phyloP scores from a whole-genome alignment of 23 tunicate genomes.

The Pegea sp. region DNA sequence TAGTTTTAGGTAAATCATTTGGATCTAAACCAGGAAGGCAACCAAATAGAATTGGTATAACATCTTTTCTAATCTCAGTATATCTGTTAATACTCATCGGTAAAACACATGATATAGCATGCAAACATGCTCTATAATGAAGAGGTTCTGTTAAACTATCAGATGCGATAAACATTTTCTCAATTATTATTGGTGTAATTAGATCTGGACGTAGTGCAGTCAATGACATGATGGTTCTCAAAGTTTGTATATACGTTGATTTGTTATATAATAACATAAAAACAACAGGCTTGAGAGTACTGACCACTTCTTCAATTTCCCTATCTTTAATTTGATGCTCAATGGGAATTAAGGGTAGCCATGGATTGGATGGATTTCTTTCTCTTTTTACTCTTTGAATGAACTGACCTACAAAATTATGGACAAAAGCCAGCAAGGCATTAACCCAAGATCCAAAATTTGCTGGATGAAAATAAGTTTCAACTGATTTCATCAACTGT shows the following conservation, averaged over 20 bases:
- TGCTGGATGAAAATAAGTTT: constrained; percentile 64
- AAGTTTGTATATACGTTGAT: neutral
- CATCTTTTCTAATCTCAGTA: constrained; percentile 33
- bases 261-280: constrained; percentile 42
- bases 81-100: constrained; percentile 17
- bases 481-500: constrained; percentile 31
- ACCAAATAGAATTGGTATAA: constrained; percentile 60
- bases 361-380: constrained; percentile 18
- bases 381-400: constrained; percentile 32
- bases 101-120: constrained; percentile 32
- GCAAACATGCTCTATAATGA: constrained; percentile 49
- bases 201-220: constrained; percentile 55
- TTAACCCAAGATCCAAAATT: constrained; percentile 54
- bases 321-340: constrained; percentile 33
- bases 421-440: constrained; percentile 26
- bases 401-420: constrained; percentile 23
- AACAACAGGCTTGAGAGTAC: constrained; percentile 52
- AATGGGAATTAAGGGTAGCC: constrained; percentile 52
- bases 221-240: constrained; percentile 13
- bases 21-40: constrained; percentile 79
- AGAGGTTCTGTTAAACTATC: constrained; percentile 83
- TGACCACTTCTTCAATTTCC: constrained; percentile 44
- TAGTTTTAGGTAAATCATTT: constrained; percentile 74
- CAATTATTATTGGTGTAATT: constrained; percentile 35
- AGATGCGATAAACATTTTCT: constrained; percentile 56